These are phyloP conservation scores for Sebastes jordani DNA, from an alignment of 2,797 vertebrate species.

Conservation along the genomic window DNA sequence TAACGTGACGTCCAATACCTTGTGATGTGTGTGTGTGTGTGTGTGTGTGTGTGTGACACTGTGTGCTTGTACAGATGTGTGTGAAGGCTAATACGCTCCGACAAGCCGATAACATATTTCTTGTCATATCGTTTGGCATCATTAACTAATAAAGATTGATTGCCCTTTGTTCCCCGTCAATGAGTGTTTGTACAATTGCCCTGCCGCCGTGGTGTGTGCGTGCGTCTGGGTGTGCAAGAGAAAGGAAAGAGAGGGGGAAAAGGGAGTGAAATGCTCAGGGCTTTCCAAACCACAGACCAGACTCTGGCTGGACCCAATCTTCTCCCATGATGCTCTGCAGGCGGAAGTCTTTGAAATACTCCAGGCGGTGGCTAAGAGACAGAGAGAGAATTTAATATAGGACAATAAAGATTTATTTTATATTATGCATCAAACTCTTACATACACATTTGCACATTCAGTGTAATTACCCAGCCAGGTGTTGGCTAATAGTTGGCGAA, in stretches of 20 bases:
- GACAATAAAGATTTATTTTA: too few species aligned
- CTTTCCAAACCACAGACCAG: conserved; percentile 76
- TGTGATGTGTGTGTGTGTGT: conserved; percentile 24
- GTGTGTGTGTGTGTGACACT: conserved; percentile 3
- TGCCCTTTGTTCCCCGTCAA: conserved; percentile 57
- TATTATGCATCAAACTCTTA: neutral
- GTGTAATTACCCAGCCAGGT: neutral
- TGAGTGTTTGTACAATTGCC: conserved; percentile 46
- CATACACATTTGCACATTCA: neutral
- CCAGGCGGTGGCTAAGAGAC: conserved; percentile 69
- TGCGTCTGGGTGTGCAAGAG: conserved; percentile 7
- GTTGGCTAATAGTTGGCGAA: neutral
- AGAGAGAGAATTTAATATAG: neutral
- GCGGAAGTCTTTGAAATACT: conserved; percentile 83
- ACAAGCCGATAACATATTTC: conserved; percentile 71
- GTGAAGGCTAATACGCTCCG: conserved; percentile 46
- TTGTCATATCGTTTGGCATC: conserved; percentile 64
- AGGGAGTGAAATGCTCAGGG: conserved; percentile 38
- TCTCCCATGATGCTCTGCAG: conserved; percentile 85
- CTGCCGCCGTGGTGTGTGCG: neutral
- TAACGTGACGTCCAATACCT: conserved; percentile 34
- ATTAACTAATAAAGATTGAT: conserved; percentile 74
- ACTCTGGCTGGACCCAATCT: conserved; percentile 80
- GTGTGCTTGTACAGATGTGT: conserved; percentile 20
- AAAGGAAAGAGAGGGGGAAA: neutral